Conservation (phyloP, 2,113 vertebrate genomes). For the Scomber scombrus region DNA sequence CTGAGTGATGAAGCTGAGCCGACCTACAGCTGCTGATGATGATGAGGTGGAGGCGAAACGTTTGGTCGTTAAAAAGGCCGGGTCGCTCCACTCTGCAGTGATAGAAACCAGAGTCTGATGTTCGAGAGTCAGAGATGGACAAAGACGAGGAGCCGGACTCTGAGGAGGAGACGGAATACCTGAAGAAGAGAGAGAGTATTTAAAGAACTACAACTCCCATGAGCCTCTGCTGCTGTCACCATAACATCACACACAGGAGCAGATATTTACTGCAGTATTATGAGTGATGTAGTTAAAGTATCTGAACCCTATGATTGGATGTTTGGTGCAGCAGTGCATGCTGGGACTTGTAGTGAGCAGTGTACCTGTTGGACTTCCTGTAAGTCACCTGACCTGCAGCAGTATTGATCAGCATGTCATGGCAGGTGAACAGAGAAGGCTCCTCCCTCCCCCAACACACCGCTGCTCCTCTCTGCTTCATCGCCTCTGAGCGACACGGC, state of each 20-base stretch:
- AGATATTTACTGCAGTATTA: too few species aligned
- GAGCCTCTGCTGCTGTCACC: background rate
- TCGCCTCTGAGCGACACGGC: conserved; percentile 38
- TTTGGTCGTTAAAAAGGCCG: conserved; percentile 80
- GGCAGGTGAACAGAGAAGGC: conserved; percentile 68
- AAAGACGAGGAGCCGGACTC: conserved; percentile 55
- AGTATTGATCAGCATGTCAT: conserved; percentile 37
- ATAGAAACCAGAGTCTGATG: conserved; percentile 75
- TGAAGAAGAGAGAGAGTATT: conserved; percentile 15
- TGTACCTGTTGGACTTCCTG: conserved; percentile 59
- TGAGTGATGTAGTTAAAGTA: too few species aligned
- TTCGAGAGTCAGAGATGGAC: conserved; percentile 49
- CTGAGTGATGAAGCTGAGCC: too few species aligned
- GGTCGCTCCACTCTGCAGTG: conserved; percentile 79
- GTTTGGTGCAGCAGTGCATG: background rate
- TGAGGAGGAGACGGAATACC: conserved; percentile 37
- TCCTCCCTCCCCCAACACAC: conserved; percentile 69
- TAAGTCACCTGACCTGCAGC: conserved; percentile 8
- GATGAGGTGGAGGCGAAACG: conserved; percentile 66
- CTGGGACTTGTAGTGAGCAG: background rate
- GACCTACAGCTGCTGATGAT: conserved; percentile 43
- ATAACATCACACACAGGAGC: background rate
- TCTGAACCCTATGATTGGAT: too few species aligned
- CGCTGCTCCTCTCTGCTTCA: conserved; percentile 6
- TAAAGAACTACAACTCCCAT: too few species aligned